Conservation (phyloP, 2,888 invertebrate species). For the Drosophila macrospina region DNA sequence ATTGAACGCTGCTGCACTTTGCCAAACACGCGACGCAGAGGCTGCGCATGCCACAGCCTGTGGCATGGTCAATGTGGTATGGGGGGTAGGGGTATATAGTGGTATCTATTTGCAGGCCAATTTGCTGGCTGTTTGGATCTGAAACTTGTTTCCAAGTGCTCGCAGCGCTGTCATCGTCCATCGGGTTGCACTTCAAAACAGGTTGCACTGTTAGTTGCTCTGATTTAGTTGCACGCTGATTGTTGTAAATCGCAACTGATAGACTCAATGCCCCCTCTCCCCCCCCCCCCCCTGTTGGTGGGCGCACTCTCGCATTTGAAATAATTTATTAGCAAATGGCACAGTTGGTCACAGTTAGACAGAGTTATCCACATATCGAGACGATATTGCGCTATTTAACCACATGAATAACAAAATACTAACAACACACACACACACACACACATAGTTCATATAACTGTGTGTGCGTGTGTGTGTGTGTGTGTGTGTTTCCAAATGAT, state of each 20-base stretch:
- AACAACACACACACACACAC: conserved; percentile 48
- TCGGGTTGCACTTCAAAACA: conserved; percentile 59
- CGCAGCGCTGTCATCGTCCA: conserved; percentile 35
- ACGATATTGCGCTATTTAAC: conserved; percentile 9
- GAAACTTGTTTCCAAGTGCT: conserved; percentile 65
- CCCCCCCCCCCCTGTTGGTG: not conserved
- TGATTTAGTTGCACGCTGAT: conserved; percentile 70
- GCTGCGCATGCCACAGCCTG: conserved; percentile 10
- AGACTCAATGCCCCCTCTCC: not conserved
- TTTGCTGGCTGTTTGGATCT: conserved; percentile 66
- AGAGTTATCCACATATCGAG: conserved; percentile 39
- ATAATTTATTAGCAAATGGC: conserved; percentile 66
- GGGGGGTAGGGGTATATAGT: not conserved
- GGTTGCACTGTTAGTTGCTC: conserved; percentile 81
- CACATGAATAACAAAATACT: conserved; percentile 38
- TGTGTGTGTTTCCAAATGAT: conserved; percentile 70
- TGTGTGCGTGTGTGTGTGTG: conserved; percentile 17
- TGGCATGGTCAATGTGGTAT: not conserved
- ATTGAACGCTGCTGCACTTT: conserved; percentile 43
- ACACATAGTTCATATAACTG: too few relatives aligned
- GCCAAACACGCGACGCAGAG: conserved; percentile 44
- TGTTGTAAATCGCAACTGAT: conserved; percentile 53
- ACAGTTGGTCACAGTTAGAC: conserved; percentile 51
- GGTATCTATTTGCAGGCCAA: conserved; percentile 58
- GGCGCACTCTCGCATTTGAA: conserved; percentile 29